A percentile compares a stretch with the other conserved stretches of the same genome.
phyloP scores from a whole-genome alignment of 2,113 vertebrate genomes.

The Chloropsis cyanopogon region DNA sequence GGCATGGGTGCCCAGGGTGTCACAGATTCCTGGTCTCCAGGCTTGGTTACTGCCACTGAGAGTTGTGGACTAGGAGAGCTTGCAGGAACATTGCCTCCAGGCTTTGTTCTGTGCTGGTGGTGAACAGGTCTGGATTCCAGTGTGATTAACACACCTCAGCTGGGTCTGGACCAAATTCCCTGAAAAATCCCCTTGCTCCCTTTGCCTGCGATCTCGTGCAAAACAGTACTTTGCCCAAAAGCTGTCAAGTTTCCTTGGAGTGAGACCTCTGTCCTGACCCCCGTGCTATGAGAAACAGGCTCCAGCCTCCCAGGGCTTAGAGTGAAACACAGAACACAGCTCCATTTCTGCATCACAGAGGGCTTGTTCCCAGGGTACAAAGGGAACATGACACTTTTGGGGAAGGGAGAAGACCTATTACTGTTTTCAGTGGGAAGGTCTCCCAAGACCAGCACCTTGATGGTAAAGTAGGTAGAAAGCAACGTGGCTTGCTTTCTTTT shows the following conservation, averaged over 20 bases:
- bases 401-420: neutral
- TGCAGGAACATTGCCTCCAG: neutral
- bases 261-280: neutral
- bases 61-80: neutral
- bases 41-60: neutral
- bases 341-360: neutral
- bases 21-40: neutral
- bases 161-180: neutral
- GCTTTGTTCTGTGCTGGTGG: neutral
- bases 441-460: neutral
- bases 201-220: neutral
- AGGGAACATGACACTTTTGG: neutral
- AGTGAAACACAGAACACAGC: neutral
- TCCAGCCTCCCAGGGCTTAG: neutral
- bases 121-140: neutral
- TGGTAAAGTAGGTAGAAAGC: neutral
- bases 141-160: neutral
- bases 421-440: neutral
- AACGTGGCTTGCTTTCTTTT: neutral
- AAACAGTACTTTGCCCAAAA: neutral
- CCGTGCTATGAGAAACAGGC: neutral
- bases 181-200: neutral
- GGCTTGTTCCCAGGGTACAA: neutral
- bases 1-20: neutral
- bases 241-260: neutral